Conservation (phyloP, 1,140 invertebrate genomes). For the Drosophila littoralis region DNA sequence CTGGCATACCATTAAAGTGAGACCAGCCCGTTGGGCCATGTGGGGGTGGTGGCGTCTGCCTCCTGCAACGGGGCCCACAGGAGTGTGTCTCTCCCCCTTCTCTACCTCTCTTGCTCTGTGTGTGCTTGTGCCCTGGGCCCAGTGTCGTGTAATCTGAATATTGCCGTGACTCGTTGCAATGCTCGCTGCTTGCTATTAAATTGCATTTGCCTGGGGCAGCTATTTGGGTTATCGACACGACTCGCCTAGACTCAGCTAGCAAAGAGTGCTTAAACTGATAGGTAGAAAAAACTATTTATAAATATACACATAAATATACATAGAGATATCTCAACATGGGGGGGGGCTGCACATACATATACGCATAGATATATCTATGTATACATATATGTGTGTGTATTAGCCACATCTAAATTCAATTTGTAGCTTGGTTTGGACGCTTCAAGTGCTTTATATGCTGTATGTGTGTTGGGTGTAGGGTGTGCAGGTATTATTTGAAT, state of each 20-base stretch:
- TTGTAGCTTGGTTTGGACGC: background rate
- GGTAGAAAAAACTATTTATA: background rate
- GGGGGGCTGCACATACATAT: background rate
- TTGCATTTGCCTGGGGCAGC: conserved; percentile 57
- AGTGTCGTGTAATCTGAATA: conserved; percentile 75
- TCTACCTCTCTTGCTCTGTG: background rate
- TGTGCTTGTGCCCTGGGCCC: background rate
- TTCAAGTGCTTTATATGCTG: background rate
- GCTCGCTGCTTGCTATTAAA: conserved; percentile 49
- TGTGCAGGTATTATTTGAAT: background rate
- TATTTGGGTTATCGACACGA: conserved; percentile 73
- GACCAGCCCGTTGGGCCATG: conserved; percentile 15
- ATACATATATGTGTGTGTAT: background rate
- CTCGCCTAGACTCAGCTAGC: conserved; percentile 1
- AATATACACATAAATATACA: background rate
- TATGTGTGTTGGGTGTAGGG: background rate
- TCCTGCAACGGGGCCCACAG: background rate
- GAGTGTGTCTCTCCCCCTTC: background rate
- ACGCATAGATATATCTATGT: background rate
- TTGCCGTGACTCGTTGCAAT: conserved; percentile 69
- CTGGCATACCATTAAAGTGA: conserved; percentile 58
- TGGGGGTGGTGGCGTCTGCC: background rate
- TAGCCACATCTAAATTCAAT: background rate
- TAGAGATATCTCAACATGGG: background rate
- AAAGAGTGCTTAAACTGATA: background rate